A percentile compares a stretch with the other conserved stretches of the same genome.
These are phyloP conservation scores for Dromiciops gliroides DNA, from an alignment of 2,113 vertebrate genomes.

Conservation along the genomic window DNA sequence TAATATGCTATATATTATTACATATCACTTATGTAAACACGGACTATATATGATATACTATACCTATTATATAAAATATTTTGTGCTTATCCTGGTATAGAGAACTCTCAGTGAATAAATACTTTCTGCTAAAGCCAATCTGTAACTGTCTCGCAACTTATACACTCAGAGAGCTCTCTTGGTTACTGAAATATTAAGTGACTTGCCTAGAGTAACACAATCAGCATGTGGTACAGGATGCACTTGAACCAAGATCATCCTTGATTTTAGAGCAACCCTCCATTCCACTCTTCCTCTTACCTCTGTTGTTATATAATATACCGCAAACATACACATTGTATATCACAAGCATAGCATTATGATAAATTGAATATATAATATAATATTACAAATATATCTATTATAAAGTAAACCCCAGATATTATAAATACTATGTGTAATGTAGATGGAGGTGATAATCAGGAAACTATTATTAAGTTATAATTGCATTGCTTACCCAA, in stretches of 20 bases:
- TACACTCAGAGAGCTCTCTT: neutral
- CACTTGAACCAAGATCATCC: neutral
- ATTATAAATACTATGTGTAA: neutral
- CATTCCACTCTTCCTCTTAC: neutral
- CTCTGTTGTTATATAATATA: neutral
- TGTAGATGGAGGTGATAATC: neutral
- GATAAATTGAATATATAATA: neutral
- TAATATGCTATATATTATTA: neutral
- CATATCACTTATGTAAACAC: neutral
- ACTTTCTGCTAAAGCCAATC: neutral
- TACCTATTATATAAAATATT: neutral
- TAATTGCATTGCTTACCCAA: constrained; percentile 58
- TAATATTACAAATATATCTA: neutral
- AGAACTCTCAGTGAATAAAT: neutral
- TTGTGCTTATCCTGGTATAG: neutral
- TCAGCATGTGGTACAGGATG: neutral
- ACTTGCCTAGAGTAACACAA: neutral
- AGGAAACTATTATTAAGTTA: constrained; percentile 61
- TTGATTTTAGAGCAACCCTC: neutral
- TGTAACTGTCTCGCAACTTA: neutral
- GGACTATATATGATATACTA: neutral
- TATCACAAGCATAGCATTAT: neutral
- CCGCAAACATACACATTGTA: too few relatives aligned
- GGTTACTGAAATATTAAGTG: neutral
- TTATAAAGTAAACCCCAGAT: neutral